These are phyloP conservation scores for Formicarius rufipectus DNA, from an alignment of 2,113 vertebrate species.

Conservation along the genomic window DNA sequence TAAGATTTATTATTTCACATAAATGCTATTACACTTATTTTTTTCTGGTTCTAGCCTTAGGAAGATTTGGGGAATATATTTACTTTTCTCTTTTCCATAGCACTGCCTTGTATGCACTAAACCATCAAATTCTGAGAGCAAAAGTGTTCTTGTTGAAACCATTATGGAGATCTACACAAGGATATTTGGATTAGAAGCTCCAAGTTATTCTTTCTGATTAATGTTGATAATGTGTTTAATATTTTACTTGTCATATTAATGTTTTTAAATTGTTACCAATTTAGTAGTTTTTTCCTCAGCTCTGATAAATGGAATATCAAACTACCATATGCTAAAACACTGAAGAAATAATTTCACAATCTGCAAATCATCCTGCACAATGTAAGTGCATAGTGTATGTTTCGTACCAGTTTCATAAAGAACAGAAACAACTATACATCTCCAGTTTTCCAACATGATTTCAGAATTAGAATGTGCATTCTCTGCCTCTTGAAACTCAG, in stretches of 20 bases:
- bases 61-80: background rate
- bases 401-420: background rate
- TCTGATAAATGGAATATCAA: background rate
- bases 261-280: background rate
- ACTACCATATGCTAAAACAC: background rate
- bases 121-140: background rate
- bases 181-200: background rate
- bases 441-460: background rate
- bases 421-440: background rate
- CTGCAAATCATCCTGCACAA: background rate
- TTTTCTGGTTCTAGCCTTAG: background rate
- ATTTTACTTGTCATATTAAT: background rate
- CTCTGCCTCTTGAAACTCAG: background rate
- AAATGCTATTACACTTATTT: background rate
- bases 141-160: background rate
- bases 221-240: background rate
- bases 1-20: background rate
- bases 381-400: background rate
- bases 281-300: background rate
- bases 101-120: background rate
- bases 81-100: background rate
- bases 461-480: background rate
- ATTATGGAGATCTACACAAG: background rate
- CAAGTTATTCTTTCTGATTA: background rate
- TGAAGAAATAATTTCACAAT: constrained; percentile 18